Conservation (phyloP, 2,888 invertebrate genomes). For the Drosophila niveifrons region DNA sequence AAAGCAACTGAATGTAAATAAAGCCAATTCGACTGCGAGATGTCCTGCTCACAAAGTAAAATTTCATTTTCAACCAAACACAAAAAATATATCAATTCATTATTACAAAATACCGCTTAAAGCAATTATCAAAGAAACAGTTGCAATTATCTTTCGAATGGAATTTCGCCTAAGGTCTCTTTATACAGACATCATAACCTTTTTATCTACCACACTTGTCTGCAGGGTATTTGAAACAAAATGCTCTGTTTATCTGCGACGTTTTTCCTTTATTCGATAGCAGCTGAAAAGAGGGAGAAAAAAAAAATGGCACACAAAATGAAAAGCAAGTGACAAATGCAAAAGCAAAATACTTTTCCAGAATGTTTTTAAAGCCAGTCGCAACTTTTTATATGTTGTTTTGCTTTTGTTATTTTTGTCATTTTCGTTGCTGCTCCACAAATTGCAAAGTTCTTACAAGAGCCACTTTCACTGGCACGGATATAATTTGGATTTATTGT, state of each 20-base stretch:
- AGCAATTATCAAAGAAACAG: background rate
- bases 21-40: background rate
- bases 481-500: constrained; percentile 68
- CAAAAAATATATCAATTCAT: background rate
- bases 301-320: background rate
- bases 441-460: constrained; percentile 58
- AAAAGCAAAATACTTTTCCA: constrained; percentile 44
- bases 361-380: constrained; percentile 41
- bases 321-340: constrained; percentile 37
- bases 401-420: constrained; percentile 18
- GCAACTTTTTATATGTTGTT: constrained; percentile 45
- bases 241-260: constrained; percentile 36
- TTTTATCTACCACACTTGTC: background rate
- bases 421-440: constrained; percentile 32
- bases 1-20: background rate
- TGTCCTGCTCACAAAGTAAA: background rate
- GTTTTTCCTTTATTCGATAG: constrained; percentile 18
- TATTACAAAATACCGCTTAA: background rate
- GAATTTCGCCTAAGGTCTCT: background rate
- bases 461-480: constrained; percentile 37
- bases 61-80: background rate
- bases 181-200: background rate
- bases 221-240: constrained; percentile 24
- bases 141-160: background rate
- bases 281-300: background rate